These are phyloP conservation scores for Rhyzopertha dominica DNA, from an alignment of 1,140 invertebrate genomes.

Conservation along the genomic window DNA sequence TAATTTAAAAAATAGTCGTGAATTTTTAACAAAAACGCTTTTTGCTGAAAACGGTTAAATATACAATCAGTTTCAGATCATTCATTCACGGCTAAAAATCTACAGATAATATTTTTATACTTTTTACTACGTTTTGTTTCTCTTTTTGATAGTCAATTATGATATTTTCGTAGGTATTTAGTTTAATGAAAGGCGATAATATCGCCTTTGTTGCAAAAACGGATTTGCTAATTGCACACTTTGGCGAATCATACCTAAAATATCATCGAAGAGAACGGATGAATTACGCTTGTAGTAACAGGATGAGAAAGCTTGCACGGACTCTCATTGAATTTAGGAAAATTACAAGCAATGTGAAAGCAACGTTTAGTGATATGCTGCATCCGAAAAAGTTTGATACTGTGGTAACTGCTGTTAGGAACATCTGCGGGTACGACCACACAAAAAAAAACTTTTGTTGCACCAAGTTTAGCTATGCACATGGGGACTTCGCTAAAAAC, in stretches of 20 bases:
- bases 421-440: slow-evolving; percentile 5
- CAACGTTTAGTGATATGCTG: slow-evolving; percentile 9
- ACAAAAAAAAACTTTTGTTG: slow-evolving; percentile 10
- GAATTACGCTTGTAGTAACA: slow-evolving; percentile 4
- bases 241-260: slow-evolving; percentile 10
- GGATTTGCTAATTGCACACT: slow-evolving; percentile 9
- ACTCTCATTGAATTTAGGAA: slow-evolving; percentile 2
- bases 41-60: too few species aligned
- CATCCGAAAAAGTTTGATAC: slow-evolving; percentile 11
- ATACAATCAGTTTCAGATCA: too few species aligned
- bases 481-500: slow-evolving; percentile 12
- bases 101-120: too few species aligned
- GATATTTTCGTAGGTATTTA: slow-evolving; percentile 12
- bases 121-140: too few species aligned
- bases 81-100: too few species aligned
- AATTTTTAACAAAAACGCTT: too few species aligned
- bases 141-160: too few species aligned
- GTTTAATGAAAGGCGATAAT: slow-evolving; percentile 8
- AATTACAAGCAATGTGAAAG: slow-evolving; percentile 6
- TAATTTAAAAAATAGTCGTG: too few species aligned
- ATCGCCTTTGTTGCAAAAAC: slow-evolving; percentile 10
- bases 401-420: slow-evolving; percentile 3
- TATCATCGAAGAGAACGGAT: slow-evolving; percentile 8
- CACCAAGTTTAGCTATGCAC: slow-evolving; percentile 14
- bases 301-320: slow-evolving; percentile 13